Conservation (phyloP, 2,113 vertebrate genomes). For the Sphaerodactylus townsendi region DNA sequence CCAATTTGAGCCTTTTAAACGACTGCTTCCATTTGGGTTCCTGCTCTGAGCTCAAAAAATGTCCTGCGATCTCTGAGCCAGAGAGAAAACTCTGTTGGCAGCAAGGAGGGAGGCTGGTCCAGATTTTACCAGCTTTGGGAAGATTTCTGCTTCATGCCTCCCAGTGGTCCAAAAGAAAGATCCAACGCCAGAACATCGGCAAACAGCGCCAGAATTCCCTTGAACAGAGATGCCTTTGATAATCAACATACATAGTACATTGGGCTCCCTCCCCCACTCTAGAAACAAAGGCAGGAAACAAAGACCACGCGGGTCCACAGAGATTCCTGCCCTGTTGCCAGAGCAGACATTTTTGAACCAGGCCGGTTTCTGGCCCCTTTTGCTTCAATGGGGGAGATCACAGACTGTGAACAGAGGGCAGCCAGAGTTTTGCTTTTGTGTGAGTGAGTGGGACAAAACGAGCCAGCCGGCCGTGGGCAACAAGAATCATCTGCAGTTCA, state of each 20-base stretch:
- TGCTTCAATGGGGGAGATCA: not conserved
- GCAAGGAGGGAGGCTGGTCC: not conserved
- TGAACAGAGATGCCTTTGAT: not conserved
- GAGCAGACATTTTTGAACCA: no score
- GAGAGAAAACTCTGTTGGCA: no score
- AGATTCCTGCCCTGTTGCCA: not conserved
- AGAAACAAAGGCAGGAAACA: not conserved
- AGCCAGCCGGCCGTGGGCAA: not conserved
- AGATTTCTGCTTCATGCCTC: not conserved
- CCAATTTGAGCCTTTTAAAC: no score
- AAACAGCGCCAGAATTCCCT: not conserved
- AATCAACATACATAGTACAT: not conserved
- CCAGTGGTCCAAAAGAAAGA: not conserved
- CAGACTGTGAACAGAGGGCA: no score
- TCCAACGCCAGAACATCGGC: not conserved
- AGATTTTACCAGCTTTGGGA: not conserved
- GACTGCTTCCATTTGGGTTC: no score
- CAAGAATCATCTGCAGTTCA: not conserved
- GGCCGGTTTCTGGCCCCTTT: not conserved
- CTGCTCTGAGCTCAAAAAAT: no score
- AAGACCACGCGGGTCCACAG: no score
- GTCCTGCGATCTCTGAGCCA: no score
- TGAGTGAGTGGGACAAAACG: not conserved
- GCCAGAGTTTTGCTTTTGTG: no score
- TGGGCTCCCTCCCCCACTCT: not conserved